Evolutionary conservation across 2,113 vertebrate species (phyloP).

Genomic region (Lepus timidus): DNA sequence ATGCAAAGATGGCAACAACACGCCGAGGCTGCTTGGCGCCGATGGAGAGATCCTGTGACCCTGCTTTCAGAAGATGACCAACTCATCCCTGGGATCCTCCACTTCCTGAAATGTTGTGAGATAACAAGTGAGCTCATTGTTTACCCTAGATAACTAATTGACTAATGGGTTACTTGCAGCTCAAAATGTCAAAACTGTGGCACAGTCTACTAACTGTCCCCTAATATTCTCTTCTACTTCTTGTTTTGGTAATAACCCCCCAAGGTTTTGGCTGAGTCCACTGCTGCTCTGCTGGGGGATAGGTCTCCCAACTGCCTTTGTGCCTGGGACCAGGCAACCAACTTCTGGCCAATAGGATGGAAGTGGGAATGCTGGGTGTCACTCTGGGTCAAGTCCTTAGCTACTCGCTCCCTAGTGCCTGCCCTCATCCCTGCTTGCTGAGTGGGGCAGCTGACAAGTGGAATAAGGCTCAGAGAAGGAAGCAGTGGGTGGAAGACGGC

Average conservation of each 20-base stretch:
- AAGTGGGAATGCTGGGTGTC: too few relatives aligned
- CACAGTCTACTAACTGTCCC: not conserved
- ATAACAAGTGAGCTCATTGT: not conserved
- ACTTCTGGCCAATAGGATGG: not conserved
- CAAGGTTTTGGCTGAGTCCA: not conserved
- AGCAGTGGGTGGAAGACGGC: not conserved
- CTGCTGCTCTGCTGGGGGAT: not conserved
- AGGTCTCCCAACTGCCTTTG: not conserved
- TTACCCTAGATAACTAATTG: not conserved
- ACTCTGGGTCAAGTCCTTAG: not conserved
- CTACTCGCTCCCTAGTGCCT: not conserved
- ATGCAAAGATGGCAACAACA: not conserved
- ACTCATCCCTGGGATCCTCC: not conserved
- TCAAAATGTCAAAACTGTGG: conserved; percentile 1
- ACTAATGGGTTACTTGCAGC: not conserved
- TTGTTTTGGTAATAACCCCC: not conserved
- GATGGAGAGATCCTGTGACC: not conserved
- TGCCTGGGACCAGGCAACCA: not conserved
- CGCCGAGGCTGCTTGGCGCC: not conserved
- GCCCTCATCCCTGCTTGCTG: not conserved
- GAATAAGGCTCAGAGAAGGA: not conserved
- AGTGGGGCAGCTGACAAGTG: not conserved
- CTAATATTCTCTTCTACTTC: not conserved
- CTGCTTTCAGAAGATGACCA: not conserved
- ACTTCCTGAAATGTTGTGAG: not conserved